A percentile compares a stretch with the other conserved stretches of the same genome.
Conservation (phyloP, 1,140 invertebrate species). For the Oscheius sp. region DNA sequence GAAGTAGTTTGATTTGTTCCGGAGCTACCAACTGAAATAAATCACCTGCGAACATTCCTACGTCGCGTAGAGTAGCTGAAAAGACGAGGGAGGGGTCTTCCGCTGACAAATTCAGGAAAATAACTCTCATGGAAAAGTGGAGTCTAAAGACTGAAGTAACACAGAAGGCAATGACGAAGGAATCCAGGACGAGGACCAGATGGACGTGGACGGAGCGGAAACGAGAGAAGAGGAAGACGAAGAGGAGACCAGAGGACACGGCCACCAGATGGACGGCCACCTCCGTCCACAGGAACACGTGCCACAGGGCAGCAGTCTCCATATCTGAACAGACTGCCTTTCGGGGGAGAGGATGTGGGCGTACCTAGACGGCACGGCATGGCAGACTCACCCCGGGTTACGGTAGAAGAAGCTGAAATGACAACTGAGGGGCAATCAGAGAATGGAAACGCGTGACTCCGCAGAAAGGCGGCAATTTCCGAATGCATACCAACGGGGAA, state of each 20-base stretch:
- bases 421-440: too few species aligned
- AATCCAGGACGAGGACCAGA: background rate
- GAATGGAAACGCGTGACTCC: too few species aligned
- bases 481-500: too few species aligned
- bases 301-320: background rate
- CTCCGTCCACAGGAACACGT: background rate
- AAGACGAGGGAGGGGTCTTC: background rate
- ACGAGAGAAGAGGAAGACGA: background rate
- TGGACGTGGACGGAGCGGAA: background rate
- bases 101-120: background rate
- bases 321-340: too few species aligned
- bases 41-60: conserved; percentile 1
- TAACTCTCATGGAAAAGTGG: background rate
- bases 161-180: background rate
- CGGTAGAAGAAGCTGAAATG: too few species aligned
- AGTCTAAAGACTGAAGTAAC: background rate
- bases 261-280: background rate
- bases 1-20: too few species aligned
- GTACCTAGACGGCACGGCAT: too few species aligned
- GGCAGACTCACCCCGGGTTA: too few species aligned
- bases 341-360: too few species aligned
- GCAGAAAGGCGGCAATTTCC: too few species aligned
- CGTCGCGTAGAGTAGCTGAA: background rate
- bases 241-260: background rate
- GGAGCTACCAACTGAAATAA: too few species aligned